A percentile compares a stretch with the other conserved stretches of the same genome.
Evolutionary conservation across 2,888 invertebrate genomes (phyloP).

Genomic region (Amiota communis): DNA sequence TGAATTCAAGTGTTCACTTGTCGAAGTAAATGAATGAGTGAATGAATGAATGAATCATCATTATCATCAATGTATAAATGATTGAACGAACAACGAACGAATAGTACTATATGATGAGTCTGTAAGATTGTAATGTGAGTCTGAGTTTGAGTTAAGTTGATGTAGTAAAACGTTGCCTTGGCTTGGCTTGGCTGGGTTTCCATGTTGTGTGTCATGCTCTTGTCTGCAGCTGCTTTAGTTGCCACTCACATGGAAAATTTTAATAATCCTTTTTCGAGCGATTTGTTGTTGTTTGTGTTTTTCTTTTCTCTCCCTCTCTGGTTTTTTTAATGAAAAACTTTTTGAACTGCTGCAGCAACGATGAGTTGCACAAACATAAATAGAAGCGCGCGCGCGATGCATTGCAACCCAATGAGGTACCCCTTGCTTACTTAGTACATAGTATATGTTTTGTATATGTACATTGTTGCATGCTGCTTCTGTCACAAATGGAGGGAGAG

Average conservation of each 20-base stretch:
- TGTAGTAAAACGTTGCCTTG: not conserved
- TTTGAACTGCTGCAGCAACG: not conserved
- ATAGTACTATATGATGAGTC: too few relatives aligned
- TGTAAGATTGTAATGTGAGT: not conserved
- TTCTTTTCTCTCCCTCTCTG: conserved; percentile 33
- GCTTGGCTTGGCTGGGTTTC: conserved; percentile 17
- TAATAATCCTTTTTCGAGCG: conserved; percentile 65
- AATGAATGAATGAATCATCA: too few relatives aligned
- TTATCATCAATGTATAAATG: too few relatives aligned
- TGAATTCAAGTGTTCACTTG: conserved; percentile 25
- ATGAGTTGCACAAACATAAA: not conserved
- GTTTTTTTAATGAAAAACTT: conserved; percentile 45
- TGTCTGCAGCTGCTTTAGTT: conserved; percentile 47
- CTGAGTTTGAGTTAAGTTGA: not conserved
- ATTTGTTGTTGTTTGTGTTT: conserved; percentile 39
- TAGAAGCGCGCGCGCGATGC: not conserved
- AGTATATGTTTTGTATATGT: not conserved
- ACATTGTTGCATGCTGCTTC: conserved; percentile 5
- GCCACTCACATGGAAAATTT: conserved; percentile 63
- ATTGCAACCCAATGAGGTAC: not conserved
- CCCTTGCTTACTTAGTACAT: too few relatives aligned
- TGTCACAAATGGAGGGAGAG: not conserved
- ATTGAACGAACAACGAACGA: not conserved
- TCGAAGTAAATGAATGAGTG: not conserved
- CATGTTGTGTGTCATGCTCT: conserved; percentile 35